These are phyloP conservation scores for Eledona agricola DNA, from an alignment of 2,888 invertebrate genomes.

Conservation along the genomic window DNA sequence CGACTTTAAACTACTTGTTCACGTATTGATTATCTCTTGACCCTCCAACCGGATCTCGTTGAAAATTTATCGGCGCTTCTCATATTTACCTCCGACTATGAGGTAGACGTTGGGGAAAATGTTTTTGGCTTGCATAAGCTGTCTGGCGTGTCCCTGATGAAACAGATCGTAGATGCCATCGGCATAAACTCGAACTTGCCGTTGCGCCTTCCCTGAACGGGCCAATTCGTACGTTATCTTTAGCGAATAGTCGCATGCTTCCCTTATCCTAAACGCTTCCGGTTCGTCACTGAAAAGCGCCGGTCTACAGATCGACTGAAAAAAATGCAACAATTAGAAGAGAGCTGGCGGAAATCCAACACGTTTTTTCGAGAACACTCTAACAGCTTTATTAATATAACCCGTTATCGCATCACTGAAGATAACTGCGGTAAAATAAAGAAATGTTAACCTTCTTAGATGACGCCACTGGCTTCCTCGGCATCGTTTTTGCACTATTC, in stretches of 20 bases:
- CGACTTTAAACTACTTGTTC: no score
- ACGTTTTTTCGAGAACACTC: no score
- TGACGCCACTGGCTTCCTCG: slow-evolving; percentile 3
- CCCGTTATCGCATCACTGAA: slow-evolving; percentile 1
- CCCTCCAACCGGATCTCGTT: no score
- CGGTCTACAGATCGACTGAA: slow-evolving; percentile 77
- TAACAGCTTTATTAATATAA: not conserved
- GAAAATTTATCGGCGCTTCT: not conserved
- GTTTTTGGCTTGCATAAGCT: slow-evolving; percentile 97
- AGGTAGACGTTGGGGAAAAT: slow-evolving; percentile 96
- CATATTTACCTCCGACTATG: slow-evolving; percentile 90
- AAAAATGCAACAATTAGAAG: slow-evolving; percentile 27
- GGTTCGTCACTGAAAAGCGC: slow-evolving; percentile 92
- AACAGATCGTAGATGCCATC: slow-evolving; percentile 99
- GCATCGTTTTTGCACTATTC: slow-evolving; percentile 9
- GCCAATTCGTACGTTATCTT: slow-evolving; percentile 90
- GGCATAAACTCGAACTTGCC: slow-evolving; percentile 94
- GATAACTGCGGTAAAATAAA: not conserved
- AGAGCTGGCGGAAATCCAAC: no score
- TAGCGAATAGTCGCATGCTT: slow-evolving; percentile 82
- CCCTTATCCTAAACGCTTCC: slow-evolving; percentile 79
- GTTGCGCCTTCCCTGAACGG: slow-evolving; percentile 77
- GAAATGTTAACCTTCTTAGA: not conserved
- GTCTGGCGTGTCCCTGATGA: slow-evolving; percentile 98
- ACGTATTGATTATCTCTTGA: no score